Evolutionary conservation across 2,797 vertebrate species (phyloP).

Genomic region (Danio tinwini): DNA sequence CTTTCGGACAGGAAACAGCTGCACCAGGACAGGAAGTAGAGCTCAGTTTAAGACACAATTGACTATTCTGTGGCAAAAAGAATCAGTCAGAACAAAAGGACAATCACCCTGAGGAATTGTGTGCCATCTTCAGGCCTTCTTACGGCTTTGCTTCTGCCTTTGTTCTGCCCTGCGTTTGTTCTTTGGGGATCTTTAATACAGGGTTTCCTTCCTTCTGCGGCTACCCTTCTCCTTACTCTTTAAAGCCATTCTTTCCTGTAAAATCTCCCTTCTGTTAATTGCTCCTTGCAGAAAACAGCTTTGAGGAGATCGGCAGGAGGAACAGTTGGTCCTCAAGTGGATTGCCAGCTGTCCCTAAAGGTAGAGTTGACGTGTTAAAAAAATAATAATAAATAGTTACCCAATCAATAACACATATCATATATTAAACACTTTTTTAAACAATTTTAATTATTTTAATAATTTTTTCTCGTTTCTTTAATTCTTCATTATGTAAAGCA

Average conservation of each 20-base stretch:
- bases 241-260: conserved; percentile 63
- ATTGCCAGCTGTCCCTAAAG: conserved; percentile 76
- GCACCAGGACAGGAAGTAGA: conserved; percentile 76
- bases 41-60: conserved; percentile 74
- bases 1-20: conserved; percentile 85
- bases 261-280: conserved; percentile 53
- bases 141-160: conserved; percentile 45
- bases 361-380: conserved; percentile 60
- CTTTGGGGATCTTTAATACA: conserved; percentile 62
- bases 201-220: conserved; percentile 70
- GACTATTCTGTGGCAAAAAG: conserved; percentile 70
- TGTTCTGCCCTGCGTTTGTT: conserved; percentile 58
- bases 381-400: not conserved
- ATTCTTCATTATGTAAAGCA: no score
- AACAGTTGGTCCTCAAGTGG: conserved; percentile 79
- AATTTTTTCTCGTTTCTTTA: no score
- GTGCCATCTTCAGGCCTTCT: conserved; percentile 72
- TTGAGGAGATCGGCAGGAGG: conserved; percentile 83
- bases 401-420: not conserved
- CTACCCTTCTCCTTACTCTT: conserved; percentile 59
- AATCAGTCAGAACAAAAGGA: conserved; percentile 73
- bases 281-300: conserved; percentile 75
- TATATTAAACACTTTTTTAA: not conserved
- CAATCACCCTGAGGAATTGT: conserved; percentile 65
- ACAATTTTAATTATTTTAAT: no score